These are phyloP conservation scores for Montipora capricornis DNA, from an alignment of 64 coral and sea anemone genomes.

Conservation along the genomic window DNA sequence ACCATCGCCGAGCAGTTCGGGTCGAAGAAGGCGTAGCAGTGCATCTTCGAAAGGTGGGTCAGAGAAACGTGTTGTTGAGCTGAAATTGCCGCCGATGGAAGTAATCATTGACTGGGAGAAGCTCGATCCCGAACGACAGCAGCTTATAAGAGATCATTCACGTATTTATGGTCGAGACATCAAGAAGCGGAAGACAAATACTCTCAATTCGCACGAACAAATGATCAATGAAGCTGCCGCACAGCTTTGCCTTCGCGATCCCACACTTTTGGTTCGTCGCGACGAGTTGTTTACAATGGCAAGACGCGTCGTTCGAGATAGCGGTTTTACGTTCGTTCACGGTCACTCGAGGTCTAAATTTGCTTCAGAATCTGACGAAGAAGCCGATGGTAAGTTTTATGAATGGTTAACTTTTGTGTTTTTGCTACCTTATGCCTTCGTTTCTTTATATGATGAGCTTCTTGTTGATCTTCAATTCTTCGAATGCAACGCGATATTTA, in stretches of 20 bases:
- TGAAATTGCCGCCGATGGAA: slow-evolving; percentile 99
- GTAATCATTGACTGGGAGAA: slow-evolving; percentile 99
- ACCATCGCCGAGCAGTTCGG: slow-evolving; percentile 17
- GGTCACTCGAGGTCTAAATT: slow-evolving; percentile 98
- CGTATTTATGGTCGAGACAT: slow-evolving; percentile 96
- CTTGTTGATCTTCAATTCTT: neutral
- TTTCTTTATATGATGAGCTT: neutral
- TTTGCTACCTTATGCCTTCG: neutral
- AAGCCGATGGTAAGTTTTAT: slow-evolving; percentile 42
- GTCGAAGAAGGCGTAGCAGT: slow-evolving; percentile 66
- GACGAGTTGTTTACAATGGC: slow-evolving; percentile 99
- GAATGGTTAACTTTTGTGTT: neutral
- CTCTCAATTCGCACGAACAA: slow-evolving; percentile 98
- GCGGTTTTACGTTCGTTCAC: slow-evolving; percentile 98
- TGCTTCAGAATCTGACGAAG: slow-evolving; percentile 67
- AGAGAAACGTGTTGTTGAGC: slow-evolving; percentile 93
- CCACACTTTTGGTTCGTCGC: slow-evolving; percentile 93
- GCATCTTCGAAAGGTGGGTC: slow-evolving; percentile 46
- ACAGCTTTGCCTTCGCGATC: slow-evolving; percentile 97
- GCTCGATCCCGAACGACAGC: slow-evolving; percentile 93
- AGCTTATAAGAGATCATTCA: slow-evolving; percentile 97
- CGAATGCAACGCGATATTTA: neutral
- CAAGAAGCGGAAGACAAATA: slow-evolving; percentile 91
- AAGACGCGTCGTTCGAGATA: slow-evolving; percentile 94
- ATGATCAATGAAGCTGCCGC: slow-evolving; percentile 99